Conservation (phyloP, 2,888 invertebrate species). For the Nymphalis urticae region DNA sequence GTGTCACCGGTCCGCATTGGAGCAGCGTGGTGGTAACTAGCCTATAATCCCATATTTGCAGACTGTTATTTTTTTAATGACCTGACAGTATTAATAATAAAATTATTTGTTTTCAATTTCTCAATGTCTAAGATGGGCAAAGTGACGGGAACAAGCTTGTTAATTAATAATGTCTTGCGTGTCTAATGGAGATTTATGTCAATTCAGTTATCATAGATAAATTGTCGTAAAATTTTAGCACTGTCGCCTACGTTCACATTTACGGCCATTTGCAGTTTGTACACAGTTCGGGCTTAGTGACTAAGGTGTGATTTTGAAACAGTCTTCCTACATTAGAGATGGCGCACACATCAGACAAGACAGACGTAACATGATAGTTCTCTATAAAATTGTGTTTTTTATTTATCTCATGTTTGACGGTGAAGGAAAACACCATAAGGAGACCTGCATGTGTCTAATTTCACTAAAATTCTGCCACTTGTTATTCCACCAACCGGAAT, state of each 20-base stretch:
- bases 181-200: conserved; percentile 37
- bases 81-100: too few species aligned
- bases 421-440: too few species aligned
- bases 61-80: too few species aligned
- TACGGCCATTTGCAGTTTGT: conserved; percentile 40
- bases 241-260: conserved; percentile 51
- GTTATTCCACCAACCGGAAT: too few species aligned
- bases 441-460: too few species aligned
- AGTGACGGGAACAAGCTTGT: not conserved
- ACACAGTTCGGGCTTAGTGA: conserved; percentile 41
- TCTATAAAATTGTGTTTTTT: not conserved
- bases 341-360: conserved; percentile 16
- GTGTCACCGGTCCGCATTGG: too few species aligned
- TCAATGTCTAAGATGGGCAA: not conserved
- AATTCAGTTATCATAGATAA: conserved; percentile 38
- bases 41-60: too few species aligned
- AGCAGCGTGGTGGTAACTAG: too few species aligned
- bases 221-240: conserved; percentile 60
- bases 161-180: conserved; percentile 23
- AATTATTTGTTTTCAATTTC: too few species aligned
- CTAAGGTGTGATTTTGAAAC: conserved; percentile 45
- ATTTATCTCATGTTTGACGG: not conserved
- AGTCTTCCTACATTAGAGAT: conserved; percentile 40
- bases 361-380: not conserved
- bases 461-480: too few species aligned